Conservation (phyloP, 2,113 vertebrate genomes). For the Coptodon bakossiorum region DNA sequence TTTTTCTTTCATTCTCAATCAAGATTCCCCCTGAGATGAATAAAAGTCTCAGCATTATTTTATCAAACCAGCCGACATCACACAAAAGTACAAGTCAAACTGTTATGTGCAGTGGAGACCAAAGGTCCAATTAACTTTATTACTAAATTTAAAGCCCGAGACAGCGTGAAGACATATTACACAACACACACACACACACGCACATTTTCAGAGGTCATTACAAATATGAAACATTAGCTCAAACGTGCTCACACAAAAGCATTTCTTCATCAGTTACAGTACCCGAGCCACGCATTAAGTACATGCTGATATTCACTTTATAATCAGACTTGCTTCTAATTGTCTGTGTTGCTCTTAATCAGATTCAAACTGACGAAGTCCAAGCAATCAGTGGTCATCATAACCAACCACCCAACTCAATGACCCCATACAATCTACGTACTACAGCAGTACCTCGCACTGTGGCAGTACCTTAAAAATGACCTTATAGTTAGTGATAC, state of each 20-base stretch:
- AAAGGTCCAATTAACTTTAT: constrained; percentile 39
- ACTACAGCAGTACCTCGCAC: background rate
- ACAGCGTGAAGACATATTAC: constrained; percentile 7
- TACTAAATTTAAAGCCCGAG: constrained; percentile 18
- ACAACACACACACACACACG: background rate
- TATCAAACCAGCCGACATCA: background rate
- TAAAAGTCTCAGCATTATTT: constrained; percentile 9
- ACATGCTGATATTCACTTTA: background rate
- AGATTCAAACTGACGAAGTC: background rate
- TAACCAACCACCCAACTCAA: background rate
- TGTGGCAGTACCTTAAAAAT: background rate
- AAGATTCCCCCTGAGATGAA: constrained; percentile 34
- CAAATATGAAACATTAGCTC: background rate
- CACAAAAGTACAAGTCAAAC: background rate
- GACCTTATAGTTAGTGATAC: background rate
- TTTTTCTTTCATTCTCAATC: background rate
- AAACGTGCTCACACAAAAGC: background rate
- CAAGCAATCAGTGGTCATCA: background rate
- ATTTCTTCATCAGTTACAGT: background rate
- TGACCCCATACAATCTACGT: background rate
- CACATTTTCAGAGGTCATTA: background rate
- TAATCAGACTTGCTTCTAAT: background rate
- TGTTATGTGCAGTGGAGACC: background rate
- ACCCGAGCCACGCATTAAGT: background rate
- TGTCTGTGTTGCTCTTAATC: background rate